Conservation (phyloP, 2,888 invertebrate species). For the Phaonia tiefii region DNA sequence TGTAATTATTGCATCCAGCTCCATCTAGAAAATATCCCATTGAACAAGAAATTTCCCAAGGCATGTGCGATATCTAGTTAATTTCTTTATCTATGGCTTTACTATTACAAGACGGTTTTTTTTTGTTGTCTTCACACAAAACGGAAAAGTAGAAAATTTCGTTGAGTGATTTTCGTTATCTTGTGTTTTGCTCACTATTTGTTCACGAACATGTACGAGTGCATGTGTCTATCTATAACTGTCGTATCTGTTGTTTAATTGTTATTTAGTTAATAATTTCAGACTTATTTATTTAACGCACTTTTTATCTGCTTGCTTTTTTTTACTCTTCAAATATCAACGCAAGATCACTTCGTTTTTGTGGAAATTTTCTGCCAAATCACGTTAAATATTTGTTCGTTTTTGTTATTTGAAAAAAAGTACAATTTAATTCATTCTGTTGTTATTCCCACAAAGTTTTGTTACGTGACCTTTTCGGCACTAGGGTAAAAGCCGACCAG, state of each 20-base stretch:
- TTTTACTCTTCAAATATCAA: slow-evolving; percentile 18
- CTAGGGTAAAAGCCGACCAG: too few species aligned
- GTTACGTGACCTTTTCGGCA: too few species aligned
- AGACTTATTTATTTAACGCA: slow-evolving; percentile 60
- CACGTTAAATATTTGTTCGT: too few species aligned
- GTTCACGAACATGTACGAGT: slow-evolving; percentile 37
- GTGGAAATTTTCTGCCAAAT: not conserved
- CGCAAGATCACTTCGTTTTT: slow-evolving; percentile 1
- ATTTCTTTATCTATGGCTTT: too few species aligned
- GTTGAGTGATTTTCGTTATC: slow-evolving; percentile 37
- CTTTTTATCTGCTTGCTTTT: slow-evolving; percentile 61
- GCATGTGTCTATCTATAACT: slow-evolving; percentile 26
- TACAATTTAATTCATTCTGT: slow-evolving; percentile 1
- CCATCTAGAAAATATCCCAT: too few species aligned
- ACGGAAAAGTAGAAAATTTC: slow-evolving; percentile 46
- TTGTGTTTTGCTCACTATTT: slow-evolving; percentile 38
- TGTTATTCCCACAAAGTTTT: not conserved
- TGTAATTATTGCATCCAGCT: too few species aligned
- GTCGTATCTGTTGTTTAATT: slow-evolving; percentile 31
- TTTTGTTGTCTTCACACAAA: not conserved
- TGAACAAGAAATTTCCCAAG: too few species aligned
- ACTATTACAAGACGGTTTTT: not conserved
- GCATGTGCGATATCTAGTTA: too few species aligned
- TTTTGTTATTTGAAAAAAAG: slow-evolving; percentile 11
- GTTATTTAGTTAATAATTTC: slow-evolving; percentile 49